These are phyloP conservation scores for Lypha dubia DNA, from an alignment of 2,888 invertebrate species.

Conservation along the genomic window DNA sequence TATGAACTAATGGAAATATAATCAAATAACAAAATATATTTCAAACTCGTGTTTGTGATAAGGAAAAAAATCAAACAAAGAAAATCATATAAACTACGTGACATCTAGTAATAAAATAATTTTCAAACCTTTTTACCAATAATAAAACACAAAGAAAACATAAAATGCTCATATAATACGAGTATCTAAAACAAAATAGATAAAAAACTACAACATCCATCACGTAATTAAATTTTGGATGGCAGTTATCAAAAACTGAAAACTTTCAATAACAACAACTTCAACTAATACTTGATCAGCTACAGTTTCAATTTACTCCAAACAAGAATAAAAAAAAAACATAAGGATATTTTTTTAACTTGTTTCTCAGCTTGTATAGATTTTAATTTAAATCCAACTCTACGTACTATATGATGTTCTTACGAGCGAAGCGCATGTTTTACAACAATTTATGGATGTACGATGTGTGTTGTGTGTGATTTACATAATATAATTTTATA, in stretches of 20 bases:
- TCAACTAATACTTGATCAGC: neutral
- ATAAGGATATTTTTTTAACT: neutral
- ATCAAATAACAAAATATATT: neutral
- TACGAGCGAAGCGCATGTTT: neutral
- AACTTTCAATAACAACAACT: conserved; percentile 12
- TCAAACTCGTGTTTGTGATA: neutral
- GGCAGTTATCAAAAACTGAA: conserved; percentile 15
- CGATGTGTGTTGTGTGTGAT: neutral
- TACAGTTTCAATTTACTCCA: too few relatives aligned
- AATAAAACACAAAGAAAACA: neutral
- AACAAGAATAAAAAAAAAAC: neutral
- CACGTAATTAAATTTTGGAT: conserved; percentile 35
- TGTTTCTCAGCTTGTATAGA: neutral
- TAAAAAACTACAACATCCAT: neutral
- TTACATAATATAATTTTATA: conserved; percentile 44
- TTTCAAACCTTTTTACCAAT: neutral
- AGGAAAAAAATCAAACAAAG: neutral
- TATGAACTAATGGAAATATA: neutral
- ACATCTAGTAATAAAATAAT: neutral
- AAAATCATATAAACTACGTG: neutral
- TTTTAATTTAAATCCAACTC: neutral
- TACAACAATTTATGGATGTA: neutral
- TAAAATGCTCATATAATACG: neutral
- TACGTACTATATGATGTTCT: neutral
- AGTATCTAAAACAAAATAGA: neutral